phyloP scores from a whole-genome alignment of 2,113 vertebrate species.

The Tetrax tetrax region DNA sequence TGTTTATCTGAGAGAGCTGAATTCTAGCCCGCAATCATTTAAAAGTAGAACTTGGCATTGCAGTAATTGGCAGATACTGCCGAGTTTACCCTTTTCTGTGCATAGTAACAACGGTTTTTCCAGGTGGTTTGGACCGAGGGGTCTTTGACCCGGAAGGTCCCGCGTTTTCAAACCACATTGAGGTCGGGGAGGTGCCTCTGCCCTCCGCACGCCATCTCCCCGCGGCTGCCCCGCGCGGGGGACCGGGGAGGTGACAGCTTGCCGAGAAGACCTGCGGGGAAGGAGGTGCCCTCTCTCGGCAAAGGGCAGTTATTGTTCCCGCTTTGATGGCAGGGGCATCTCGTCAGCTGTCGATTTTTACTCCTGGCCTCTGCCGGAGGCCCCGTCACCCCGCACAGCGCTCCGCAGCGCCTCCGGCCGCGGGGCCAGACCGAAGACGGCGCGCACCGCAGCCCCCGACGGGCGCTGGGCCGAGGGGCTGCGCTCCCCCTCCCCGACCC shows the following conservation, averaged over 20 bases:
- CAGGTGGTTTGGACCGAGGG: not conserved
- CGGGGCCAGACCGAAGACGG: accelerated
- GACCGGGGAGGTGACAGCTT: no score
- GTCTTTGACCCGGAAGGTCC: not conserved
- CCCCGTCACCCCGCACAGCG: accelerated
- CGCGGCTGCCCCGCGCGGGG: no score
- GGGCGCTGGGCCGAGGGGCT: not conserved
- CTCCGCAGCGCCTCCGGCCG: not conserved
- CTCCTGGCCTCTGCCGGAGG: accelerated
- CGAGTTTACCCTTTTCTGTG: not conserved
- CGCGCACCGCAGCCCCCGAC: no score
- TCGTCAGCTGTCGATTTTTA: accelerated
- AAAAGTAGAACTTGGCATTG: not conserved
- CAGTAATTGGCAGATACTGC: not conserved
- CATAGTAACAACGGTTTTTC: not conserved
- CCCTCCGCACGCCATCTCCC: not conserved
- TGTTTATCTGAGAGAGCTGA: not conserved
- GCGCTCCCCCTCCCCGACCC: no score
- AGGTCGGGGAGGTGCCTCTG: not conserved
- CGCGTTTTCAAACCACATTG: accelerated
- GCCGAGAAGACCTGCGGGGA: not conserved
- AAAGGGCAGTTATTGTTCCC: not conserved
- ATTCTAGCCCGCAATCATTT: not conserved
- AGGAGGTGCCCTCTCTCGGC: conserved; percentile 35
- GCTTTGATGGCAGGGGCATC: not conserved